These are phyloP conservation scores for Aldabrachelys gigantea DNA, from an alignment of 2,113 vertebrate species.

Conservation along the genomic window DNA sequence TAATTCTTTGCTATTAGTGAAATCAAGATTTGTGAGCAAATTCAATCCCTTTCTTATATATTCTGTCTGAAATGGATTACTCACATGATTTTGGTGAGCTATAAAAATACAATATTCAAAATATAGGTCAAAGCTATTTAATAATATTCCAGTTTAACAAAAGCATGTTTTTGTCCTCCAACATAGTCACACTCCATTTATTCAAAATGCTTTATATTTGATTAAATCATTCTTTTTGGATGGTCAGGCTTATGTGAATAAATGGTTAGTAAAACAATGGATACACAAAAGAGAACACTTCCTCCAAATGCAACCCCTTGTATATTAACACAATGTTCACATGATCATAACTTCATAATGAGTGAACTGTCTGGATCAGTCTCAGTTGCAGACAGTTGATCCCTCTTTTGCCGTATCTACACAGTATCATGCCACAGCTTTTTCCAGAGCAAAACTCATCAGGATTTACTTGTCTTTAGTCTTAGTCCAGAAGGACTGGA, in stretches of 20 bases:
- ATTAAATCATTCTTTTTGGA: neutral
- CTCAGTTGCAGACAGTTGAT: neutral
- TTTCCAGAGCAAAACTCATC: neutral
- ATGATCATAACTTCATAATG: neutral
- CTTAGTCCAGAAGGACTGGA: neutral
- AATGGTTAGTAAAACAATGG: neutral
- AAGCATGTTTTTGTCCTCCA: neutral
- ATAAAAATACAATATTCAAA: neutral
- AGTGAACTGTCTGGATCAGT: rapidly evolving
- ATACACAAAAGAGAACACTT: neutral
- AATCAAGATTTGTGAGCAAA: neutral
- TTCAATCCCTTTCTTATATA: neutral
- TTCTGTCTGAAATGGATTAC: neutral
- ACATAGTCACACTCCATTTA: neutral
- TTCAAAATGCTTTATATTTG: neutral
- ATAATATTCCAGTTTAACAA: neutral
- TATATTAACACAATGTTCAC: neutral
- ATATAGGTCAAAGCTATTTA: neutral
- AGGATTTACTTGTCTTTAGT: neutral
- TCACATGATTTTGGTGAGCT: neutral
- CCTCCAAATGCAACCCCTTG: neutral
- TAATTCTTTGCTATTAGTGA: neutral
- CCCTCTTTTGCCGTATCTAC: neutral
- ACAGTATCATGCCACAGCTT: neutral
- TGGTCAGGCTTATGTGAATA: neutral